Evolutionary conservation across 2,797 vertebrate species (phyloP), one percentile per base, ranked within the genome.

Genomic region (Manis crassicaudata): DNA sequence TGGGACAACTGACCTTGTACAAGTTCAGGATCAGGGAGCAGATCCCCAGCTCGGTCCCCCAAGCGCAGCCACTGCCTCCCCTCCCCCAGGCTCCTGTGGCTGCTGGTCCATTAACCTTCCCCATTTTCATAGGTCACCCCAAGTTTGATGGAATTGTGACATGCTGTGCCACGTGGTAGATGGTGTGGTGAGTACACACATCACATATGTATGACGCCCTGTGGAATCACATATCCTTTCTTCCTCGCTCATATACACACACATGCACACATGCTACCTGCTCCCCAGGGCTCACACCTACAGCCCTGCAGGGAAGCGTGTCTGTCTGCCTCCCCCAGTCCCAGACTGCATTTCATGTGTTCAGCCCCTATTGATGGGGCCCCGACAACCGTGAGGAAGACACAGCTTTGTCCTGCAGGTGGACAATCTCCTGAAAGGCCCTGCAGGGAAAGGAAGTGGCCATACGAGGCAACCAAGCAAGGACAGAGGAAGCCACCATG

Each of bases 181-280:
- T 5, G 23, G 29, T 10, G 9, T 46, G 14, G 1, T 68, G 60
- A 83, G 1, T 25, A 23, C 52, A 43, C 52, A 43, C 35, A n/a
- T 77, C 56, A 54, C 40, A 18, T 16, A 32, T 0, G 3, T 8
- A 56, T 17, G 43, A 68, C 7, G 11, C 0, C 0, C 37, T n/a
- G 5, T 20, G 29, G 50, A 76, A 20, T 32, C 8, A n/a, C 5
- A 12, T 5, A 54, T 9, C 13, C 32, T 11, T 1, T 29, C 62
- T 37, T 25, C 40, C 50, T 35, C 27, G 7, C 25, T 46, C 77
- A 5, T 58, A 18, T 63, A 29, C 9, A 37, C 56, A 72, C 43
- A 6, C 29, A 67, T 25, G 11, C 70, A 37, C 20, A 60, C 32
- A 29, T 2, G 46, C 46, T 46, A 60, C 32, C 20, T 3, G 17